phyloP scores from a whole-genome alignment of 2,888 invertebrate species.

The Cotesia congregata region DNA sequence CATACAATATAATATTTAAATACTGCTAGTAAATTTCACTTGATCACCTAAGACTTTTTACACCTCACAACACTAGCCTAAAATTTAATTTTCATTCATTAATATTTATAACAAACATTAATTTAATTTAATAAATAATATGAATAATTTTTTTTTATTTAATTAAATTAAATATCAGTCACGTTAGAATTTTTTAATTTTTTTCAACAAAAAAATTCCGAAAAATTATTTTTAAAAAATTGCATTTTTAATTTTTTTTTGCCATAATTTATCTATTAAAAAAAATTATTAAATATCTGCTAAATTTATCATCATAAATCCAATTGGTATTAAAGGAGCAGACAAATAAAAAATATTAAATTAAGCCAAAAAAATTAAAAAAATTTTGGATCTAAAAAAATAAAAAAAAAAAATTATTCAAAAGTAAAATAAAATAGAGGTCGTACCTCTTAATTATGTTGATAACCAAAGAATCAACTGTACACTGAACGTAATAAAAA shows the following conservation, averaged over 20 bases:
- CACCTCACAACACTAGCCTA: constrained; percentile 22
- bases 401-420: constrained; percentile 6
- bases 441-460: neutral
- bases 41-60: constrained; percentile 13
- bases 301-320: neutral
- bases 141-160: constrained; percentile 1
- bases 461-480: neutral
- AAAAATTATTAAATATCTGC: no score
- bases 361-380: no score
- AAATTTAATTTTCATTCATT: neutral
- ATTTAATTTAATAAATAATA: neutral
- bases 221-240: no score
- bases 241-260: neutral
- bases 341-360: no score
- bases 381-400: neutral
- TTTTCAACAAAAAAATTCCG: no score
- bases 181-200: neutral
- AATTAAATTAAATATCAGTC: constrained; percentile 25
- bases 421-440: neutral
- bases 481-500: constrained; percentile 24
- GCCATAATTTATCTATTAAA: no score
- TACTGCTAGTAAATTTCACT: constrained; percentile 20
- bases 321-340: neutral
- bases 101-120: neutral
- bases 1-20: constrained; percentile 8